Conservation (phyloP, 2,888 invertebrate genomes). For the Cancer borealis region DNA sequence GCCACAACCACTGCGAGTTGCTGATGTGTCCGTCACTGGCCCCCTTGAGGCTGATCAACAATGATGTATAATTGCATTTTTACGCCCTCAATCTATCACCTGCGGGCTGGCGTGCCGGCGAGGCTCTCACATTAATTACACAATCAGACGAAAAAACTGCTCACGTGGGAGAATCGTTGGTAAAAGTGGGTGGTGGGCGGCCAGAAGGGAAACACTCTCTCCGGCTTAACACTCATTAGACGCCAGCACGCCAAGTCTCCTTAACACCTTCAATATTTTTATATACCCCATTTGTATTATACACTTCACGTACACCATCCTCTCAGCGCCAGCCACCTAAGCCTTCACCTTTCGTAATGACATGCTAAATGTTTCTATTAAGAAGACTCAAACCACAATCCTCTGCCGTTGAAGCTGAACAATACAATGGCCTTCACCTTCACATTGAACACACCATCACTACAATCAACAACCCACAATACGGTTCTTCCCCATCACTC, state of each 20-base stretch:
- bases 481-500: not conserved
- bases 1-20: no score
- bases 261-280: not conserved
- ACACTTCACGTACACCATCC: not conserved
- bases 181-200: not conserved
- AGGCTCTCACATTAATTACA: slow-evolving; percentile 18
- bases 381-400: not conserved
- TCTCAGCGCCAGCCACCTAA: not conserved
- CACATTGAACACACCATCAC: not conserved
- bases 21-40: no score
- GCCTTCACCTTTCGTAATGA: not conserved
- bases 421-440: slow-evolving; percentile 14
- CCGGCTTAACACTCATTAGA: not conserved
- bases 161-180: not conserved
- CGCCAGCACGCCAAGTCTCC: not conserved
- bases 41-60: not conserved
- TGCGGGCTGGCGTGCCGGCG: not conserved
- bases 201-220: not conserved
- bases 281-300: not conserved
- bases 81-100: not conserved
- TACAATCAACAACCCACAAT: not conserved
- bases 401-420: not conserved
- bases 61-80: not conserved
- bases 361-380: not conserved
- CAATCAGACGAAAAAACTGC: slow-evolving; percentile 1